These are phyloP conservation scores for Harpagifer antarcticus DNA, from an alignment of 2,797 vertebrate genomes.

Conservation along the genomic window DNA sequence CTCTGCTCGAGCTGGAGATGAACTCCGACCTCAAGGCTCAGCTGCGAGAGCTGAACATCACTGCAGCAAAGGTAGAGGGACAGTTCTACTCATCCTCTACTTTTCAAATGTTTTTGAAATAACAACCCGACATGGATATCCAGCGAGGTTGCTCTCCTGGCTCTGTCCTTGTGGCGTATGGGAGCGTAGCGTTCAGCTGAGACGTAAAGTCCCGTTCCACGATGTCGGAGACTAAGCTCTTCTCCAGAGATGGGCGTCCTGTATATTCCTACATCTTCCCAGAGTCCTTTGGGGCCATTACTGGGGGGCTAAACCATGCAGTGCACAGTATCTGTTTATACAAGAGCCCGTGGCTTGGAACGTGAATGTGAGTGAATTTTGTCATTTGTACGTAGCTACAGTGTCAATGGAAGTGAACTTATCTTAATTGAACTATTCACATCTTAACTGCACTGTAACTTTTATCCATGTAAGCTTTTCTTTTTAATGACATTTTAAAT, in stretches of 20 bases:
- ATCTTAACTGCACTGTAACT: too few relatives aligned
- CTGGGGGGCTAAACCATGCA: conserved; percentile 77
- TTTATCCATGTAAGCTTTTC: too few relatives aligned
- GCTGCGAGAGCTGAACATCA: conserved; percentile 97
- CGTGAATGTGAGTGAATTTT: too few relatives aligned
- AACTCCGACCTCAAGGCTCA: conserved; percentile 99
- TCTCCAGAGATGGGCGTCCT: conserved; percentile 73
- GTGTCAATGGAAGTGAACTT: too few relatives aligned
- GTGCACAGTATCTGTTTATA: too few relatives aligned
- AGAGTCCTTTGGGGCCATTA: conserved; percentile 74
- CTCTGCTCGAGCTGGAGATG: conserved; percentile 98
- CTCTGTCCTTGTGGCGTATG: conserved; percentile 89
- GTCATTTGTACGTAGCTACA: too few relatives aligned
- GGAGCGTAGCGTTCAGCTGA: conserved; percentile 83
- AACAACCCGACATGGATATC: conserved; percentile 80
- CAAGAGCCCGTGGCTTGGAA: too few relatives aligned
- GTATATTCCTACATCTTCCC: conserved; percentile 82
- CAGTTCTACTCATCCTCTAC: background rate
- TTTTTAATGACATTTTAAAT: too few relatives aligned
- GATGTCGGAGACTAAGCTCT: conserved; percentile 70
- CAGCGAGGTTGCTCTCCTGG: conserved; percentile 86
- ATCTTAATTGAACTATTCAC: too few relatives aligned
- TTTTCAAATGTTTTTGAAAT: too few relatives aligned
- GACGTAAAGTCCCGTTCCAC: conserved; percentile 83
- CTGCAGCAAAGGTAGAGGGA: conserved; percentile 92